Percentiles rank a stretch among this genome's conserved stretches.
Evolutionary conservation across 2,888 invertebrate species (phyloP).

Genomic region (Urechis unicinctus): DNA sequence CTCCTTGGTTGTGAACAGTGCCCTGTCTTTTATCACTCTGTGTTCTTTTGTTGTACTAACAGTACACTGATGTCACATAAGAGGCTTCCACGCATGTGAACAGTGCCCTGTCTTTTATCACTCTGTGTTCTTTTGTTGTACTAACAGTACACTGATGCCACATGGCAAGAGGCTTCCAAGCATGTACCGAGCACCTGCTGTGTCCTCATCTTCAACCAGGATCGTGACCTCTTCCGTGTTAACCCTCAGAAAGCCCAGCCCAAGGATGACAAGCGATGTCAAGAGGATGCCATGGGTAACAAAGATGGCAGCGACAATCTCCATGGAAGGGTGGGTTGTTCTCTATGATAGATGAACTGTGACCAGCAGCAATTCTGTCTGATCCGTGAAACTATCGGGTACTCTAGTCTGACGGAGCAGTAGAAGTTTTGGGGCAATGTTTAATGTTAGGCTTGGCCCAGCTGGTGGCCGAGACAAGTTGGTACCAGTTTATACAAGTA

Average conservation of each 20-base stretch:
- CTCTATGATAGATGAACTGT: no score
- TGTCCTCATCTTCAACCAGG: constrained; percentile 20
- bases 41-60: no score
- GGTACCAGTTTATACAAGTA: no score
- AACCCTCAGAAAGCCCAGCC: constrained; percentile 20
- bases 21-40: neutral
- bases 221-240: constrained; percentile 18
- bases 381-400: no score
- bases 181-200: constrained; percentile 21
- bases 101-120: neutral
- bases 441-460: no score
- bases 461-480: no score
- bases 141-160: no score
- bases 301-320: constrained; percentile 17
- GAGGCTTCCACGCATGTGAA: neutral
- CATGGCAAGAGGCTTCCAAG: neutral
- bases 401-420: no score
- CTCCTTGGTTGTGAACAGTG: neutral
- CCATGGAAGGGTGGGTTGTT: constrained; percentile 10
- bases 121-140: no score
- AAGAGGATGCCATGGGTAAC: constrained; percentile 18
- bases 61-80: no score
- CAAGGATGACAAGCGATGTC: constrained; percentile 13
- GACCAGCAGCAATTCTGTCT: no score
- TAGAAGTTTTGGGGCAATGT: no score